Evolutionary conservation across 2,797 vertebrate genomes (phyloP).

Genomic region (Nannoperca australis): DNA sequence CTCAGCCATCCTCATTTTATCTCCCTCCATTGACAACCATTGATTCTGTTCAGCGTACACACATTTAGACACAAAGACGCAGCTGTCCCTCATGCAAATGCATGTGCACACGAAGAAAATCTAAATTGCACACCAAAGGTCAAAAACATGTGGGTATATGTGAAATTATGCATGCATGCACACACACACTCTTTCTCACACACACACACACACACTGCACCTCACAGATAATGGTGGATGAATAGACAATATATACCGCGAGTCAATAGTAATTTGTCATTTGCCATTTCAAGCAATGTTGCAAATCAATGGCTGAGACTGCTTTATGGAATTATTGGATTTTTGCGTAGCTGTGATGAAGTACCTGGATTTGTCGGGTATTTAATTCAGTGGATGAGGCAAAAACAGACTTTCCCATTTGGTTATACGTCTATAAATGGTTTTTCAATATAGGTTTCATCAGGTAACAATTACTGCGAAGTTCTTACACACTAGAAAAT

Average conservation of each 20-base stretch:
- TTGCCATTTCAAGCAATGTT: slow-evolving; percentile 24
- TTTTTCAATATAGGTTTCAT: slow-evolving; percentile 10
- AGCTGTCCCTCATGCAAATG: slow-evolving; percentile 21
- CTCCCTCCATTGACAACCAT: slow-evolving; percentile 38
- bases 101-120: slow-evolving; percentile 1
- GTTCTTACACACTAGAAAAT: background rate
- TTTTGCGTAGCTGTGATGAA: slow-evolving; percentile 35
- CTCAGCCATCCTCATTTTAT: slow-evolving; percentile 32
- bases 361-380: slow-evolving; percentile 12
- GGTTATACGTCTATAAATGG: background rate
- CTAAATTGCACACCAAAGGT: slow-evolving; percentile 20
- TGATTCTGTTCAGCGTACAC: slow-evolving; percentile 15
- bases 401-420: slow-evolving; percentile 22
- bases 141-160: slow-evolving; percentile 1
- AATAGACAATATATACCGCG: slow-evolving; percentile 7
- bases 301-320: slow-evolving; percentile 41
- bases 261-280: slow-evolving; percentile 41
- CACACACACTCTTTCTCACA: slow-evolving; percentile 4
- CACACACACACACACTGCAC: slow-evolving; percentile 3
- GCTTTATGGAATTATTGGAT: slow-evolving; percentile 37
- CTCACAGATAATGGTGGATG: slow-evolving; percentile 16
- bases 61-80: slow-evolving; percentile 21
- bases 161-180: background rate
- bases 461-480: slow-evolving; percentile 1
- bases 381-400: slow-evolving; percentile 14